These are phyloP conservation scores for Cryptosula pallasiana DNA, from an alignment of 2,888 invertebrate species.

Conservation along the genomic window DNA sequence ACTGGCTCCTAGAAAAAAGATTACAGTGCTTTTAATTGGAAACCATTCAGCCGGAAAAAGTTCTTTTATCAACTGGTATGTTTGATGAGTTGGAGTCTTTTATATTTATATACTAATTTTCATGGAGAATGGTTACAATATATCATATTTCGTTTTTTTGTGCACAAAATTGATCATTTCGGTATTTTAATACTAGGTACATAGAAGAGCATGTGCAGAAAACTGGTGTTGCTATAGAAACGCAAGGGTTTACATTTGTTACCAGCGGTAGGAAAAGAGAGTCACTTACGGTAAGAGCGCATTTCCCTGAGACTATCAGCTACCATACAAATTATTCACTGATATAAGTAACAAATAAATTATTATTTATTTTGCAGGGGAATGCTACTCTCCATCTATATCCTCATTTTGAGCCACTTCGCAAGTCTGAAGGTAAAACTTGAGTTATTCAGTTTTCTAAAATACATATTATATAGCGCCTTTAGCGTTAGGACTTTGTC, in stretches of 20 bases:
- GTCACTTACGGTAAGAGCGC: constrained; percentile 55
- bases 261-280: constrained; percentile 59
- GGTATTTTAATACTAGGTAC: too few species aligned
- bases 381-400: constrained; percentile 60
- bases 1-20: constrained; percentile 58
- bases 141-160: too few species aligned
- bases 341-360: too few species aligned
- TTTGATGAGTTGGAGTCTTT: not conserved
- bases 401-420: constrained; percentile 58
- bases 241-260: constrained; percentile 60
- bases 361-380: constrained; percentile 50
- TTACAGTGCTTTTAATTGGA: constrained; percentile 59
- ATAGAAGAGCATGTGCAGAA: constrained; percentile 60
- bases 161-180: too few species aligned
- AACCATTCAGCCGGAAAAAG: constrained; percentile 62
- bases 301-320: too few species aligned
- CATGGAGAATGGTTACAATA: too few species aligned
- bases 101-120: too few species aligned
- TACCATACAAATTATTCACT: not conserved
- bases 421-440: constrained; percentile 56
- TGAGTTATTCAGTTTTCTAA: not conserved
- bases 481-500: too few species aligned
- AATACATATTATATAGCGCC: not conserved
- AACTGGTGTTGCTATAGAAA: constrained; percentile 62
- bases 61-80: constrained; percentile 61